Percentiles rank a stretch among this genome's conserved stretches.
Conservation (phyloP, 2,888 invertebrate genomes). For the Zaprionus lineosus region DNA sequence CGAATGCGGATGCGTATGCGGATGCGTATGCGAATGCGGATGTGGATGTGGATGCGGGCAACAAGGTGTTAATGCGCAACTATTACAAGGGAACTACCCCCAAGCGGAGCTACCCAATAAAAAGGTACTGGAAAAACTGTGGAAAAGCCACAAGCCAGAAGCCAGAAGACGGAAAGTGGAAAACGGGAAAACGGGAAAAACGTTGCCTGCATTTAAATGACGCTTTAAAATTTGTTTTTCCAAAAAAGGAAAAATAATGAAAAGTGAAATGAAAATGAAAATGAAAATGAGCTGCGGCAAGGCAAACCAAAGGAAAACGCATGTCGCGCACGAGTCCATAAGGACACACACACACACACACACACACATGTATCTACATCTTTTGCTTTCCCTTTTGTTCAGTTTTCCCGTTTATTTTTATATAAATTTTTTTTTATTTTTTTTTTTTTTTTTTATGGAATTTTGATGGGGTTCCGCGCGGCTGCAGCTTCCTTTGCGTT, state of each 20-base stretch:
- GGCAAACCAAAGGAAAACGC: constrained; percentile 28
- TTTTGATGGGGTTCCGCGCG: constrained; percentile 43
- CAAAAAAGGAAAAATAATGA: constrained; percentile 4
- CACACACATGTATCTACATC: constrained; percentile 40
- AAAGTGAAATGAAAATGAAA: constrained; percentile 33
- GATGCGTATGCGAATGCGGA: neutral
- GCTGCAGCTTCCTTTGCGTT: constrained; percentile 38
- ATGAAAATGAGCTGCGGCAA: constrained; percentile 9
- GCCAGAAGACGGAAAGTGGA: neutral
- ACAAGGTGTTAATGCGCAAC: constrained; percentile 63
- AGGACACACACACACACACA: constrained; percentile 19
- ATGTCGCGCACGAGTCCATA: constrained; percentile 61
- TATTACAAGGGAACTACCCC: constrained; percentile 61
- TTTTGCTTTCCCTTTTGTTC: constrained; percentile 63
- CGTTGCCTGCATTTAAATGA: constrained; percentile 74
- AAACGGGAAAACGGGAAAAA: constrained; percentile 8
- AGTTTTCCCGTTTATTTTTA: constrained; percentile 16
- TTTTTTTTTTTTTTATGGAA: constrained; percentile 1
- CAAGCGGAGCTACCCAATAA: neutral
- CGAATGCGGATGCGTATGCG: constrained; percentile 2
- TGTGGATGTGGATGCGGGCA: constrained; percentile 31
- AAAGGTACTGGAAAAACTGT: neutral
- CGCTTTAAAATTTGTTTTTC: constrained; percentile 47
- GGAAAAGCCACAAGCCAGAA: no score
- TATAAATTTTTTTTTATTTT: neutral